Conservation (phyloP, 2,113 vertebrate species). For the Passer domesticus region DNA sequence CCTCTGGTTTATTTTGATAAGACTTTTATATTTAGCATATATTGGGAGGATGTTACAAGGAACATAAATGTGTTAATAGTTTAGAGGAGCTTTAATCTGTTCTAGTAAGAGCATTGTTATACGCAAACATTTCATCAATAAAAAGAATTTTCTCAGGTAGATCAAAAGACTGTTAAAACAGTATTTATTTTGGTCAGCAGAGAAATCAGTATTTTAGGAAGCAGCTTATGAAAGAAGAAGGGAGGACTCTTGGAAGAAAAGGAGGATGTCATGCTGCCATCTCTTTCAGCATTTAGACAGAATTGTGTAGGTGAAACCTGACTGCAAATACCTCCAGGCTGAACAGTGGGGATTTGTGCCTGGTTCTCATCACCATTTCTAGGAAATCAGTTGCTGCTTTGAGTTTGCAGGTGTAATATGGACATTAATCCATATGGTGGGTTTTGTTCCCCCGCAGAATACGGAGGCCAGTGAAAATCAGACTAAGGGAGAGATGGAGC, state of each 20-base stretch:
- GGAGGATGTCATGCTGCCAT: neutral
- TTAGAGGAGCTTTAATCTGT: neutral
- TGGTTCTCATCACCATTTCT: neutral
- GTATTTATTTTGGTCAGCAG: neutral
- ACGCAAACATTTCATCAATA: neutral
- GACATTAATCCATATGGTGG: neutral
- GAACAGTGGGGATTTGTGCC: neutral
- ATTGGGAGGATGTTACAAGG: neutral
- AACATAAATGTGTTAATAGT: neutral
- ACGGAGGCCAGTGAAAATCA: conserved; percentile 79
- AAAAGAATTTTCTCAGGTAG: neutral
- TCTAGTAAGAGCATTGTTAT: neutral
- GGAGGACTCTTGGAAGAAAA: neutral
- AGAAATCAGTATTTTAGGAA: neutral
- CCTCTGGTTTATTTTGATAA: neutral
- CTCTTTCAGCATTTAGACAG: neutral
- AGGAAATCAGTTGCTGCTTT: neutral
- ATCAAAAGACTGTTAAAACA: neutral
- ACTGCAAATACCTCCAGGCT: neutral
- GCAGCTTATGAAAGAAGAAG: neutral
- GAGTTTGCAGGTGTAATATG: neutral
- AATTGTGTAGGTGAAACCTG: neutral
- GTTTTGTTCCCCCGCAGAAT: conserved; percentile 71
- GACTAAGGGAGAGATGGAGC: conserved; percentile 79
- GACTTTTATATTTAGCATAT: neutral